phyloP scores from a whole-genome alignment of 2,888 invertebrate genomes.

The Aleiodes leptofemur region DNA sequence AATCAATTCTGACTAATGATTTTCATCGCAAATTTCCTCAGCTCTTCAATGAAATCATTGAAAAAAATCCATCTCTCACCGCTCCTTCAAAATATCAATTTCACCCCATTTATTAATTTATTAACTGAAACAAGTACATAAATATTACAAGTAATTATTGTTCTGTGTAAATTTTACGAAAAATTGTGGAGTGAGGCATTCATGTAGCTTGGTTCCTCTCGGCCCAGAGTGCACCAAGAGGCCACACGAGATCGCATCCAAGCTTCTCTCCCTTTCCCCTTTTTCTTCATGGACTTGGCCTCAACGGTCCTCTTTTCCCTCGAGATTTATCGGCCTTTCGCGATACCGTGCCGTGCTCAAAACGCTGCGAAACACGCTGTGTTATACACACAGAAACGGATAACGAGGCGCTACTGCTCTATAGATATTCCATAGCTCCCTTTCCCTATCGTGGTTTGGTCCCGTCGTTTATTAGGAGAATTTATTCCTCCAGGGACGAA shows the following conservation, averaged over 20 bases:
- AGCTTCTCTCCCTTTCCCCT: constrained; percentile 1
- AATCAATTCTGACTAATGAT: too few species aligned
- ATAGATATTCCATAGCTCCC: constrained; percentile 8
- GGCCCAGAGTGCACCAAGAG: constrained; percentile 24
- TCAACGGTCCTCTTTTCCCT: constrained; percentile 23
- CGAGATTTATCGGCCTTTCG: constrained; percentile 73
- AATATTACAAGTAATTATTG: too few species aligned
- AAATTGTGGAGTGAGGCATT: too few species aligned
- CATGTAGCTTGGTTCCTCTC: not conserved
- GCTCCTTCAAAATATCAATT: too few species aligned
- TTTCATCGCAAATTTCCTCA: too few species aligned
- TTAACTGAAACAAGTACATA: too few species aligned
- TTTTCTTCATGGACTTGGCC: not conserved
- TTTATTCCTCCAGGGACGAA: constrained; percentile 36
- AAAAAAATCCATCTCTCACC: too few species aligned
- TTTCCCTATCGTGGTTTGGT: not conserved
- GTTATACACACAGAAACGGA: constrained; percentile 62
- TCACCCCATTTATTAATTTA: too few species aligned
- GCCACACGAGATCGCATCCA: constrained; percentile 25
- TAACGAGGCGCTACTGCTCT: constrained; percentile 73
- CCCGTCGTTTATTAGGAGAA: constrained; percentile 43
- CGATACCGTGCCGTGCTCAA: constrained; percentile 72
- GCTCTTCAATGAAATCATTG: too few species aligned
- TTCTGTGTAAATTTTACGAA: too few species aligned
- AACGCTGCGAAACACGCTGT: constrained; percentile 72